Evolutionary conservation across 2,888 invertebrate species (phyloP).

Genomic region (Lepetodrilus schrolli): DNA sequence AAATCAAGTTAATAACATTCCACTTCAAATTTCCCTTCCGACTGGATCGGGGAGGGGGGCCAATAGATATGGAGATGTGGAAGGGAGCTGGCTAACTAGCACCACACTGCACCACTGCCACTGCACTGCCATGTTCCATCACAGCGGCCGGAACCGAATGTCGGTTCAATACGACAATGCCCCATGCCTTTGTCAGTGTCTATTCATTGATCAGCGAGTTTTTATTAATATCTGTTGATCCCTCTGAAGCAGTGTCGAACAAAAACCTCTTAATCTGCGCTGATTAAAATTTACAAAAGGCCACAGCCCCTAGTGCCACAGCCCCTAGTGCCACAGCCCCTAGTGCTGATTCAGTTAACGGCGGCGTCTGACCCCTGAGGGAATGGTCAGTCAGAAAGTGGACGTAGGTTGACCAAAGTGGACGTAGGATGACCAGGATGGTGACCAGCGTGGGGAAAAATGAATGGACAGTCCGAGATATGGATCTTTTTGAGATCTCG

Average conservation of each 20-base stretch:
- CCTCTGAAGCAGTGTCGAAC: slow-evolving; percentile 14
- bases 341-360: not conserved
- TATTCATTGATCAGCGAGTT: slow-evolving; percentile 15
- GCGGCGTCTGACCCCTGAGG: not conserved
- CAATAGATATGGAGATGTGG: no score
- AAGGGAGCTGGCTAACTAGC: no score
- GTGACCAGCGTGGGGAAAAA: not conserved
- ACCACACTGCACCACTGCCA: no score
- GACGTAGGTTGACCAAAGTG: not conserved
- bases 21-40: slow-evolving; percentile 19
- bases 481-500: not conserved
- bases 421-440: not conserved
- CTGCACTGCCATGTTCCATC: no score
- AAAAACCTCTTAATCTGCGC: slow-evolving; percentile 25
- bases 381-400: no score
- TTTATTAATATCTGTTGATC: slow-evolving; percentile 30
- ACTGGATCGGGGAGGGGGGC: not conserved
- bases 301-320: not conserved
- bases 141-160: no score
- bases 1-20: slow-evolving; percentile 3
- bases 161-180: slow-evolving; percentile 9
- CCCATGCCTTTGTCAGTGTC: not conserved
- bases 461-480: not conserved
- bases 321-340: no score
- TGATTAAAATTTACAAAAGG: slow-evolving; percentile 30